Evolutionary conservation across 1,140 invertebrate species (phyloP), one percentile per base, ranked within the genome.

Genomic region (Aricia agestis): DNA sequence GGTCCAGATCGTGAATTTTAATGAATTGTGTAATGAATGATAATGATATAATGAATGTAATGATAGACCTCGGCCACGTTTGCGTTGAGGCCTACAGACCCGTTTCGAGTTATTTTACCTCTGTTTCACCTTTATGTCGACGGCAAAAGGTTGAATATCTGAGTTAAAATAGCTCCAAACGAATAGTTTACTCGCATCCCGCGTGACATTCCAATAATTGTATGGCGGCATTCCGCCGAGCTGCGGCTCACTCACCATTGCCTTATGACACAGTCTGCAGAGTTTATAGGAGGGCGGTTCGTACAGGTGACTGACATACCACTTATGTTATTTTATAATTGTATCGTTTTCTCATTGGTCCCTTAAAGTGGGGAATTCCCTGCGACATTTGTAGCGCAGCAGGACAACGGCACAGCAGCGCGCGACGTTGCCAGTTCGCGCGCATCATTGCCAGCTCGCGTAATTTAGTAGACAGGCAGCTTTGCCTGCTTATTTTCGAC

Each of bases 231-330:
- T 79, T 59, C 31, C 31, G 58, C 68, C 57, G 68, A 32, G 57
- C 15, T 31, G 82, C 82, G 83, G 83, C 76, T 81, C 82, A 81
- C 84, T 83, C 67, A 69, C 86, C 85, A 90, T 87, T 91, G 89
- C 89, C 89, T 91, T 91, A 91, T 89, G 83, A 89, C 79, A 91
- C 87, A 89, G 87, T 91, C 86, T 89, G 87, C 86, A 90, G 89
- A 91, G 85, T 90, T 89, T 91, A 91, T 90, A 89, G 59, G 59
- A 59, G 58, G 18, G 59, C 19, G 59, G 59, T 6, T 9, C 59
- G 59, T 25, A 63, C 59, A 25, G 19, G 59, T 25, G 59, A 19
- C 58, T 5, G 36, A 52, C 45, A 52, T 9, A 9, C 11, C 36
- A 36, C 6, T 36, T 36, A 9, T 36, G 1, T 25, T 25, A n/a